Conservation (phyloP, 2,113 vertebrate genomes). For the Labeo catla region DNA sequence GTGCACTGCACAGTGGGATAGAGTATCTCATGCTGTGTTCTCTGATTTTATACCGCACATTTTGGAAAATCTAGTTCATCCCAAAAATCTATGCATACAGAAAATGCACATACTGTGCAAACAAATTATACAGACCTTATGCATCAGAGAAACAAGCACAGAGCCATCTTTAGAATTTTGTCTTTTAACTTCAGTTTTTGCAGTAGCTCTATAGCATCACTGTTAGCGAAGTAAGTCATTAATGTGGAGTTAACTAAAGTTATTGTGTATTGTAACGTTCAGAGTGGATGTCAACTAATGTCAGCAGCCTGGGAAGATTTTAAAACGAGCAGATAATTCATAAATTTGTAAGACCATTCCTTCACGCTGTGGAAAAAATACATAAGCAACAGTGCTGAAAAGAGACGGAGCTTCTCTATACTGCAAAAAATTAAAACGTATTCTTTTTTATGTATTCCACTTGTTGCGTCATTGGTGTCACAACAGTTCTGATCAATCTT, state of each 20-base stretch:
- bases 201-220: no score
- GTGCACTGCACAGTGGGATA: background rate
- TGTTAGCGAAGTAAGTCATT: no score
- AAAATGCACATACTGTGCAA: background rate
- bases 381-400: background rate
- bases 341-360: background rate
- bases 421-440: background rate
- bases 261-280: background rate
- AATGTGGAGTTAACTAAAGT: background rate
- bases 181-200: no score
- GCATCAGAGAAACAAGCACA: no score
- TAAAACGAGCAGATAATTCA: background rate
- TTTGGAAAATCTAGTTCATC: constrained; percentile 1
- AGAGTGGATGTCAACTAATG: background rate
- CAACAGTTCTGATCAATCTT: background rate
- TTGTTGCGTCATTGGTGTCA: background rate
- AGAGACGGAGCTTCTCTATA: background rate
- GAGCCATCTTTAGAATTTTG: no score
- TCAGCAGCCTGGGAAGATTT: background rate
- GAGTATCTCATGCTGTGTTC: background rate
- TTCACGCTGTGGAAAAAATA: background rate
- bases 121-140: background rate
- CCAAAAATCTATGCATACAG: background rate
- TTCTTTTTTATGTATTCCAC: background rate
- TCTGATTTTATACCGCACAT: background rate